These are phyloP conservation scores for Rhynchomys soricoides DNA, from an alignment of 2,113 vertebrate genomes.

Conservation along the genomic window DNA sequence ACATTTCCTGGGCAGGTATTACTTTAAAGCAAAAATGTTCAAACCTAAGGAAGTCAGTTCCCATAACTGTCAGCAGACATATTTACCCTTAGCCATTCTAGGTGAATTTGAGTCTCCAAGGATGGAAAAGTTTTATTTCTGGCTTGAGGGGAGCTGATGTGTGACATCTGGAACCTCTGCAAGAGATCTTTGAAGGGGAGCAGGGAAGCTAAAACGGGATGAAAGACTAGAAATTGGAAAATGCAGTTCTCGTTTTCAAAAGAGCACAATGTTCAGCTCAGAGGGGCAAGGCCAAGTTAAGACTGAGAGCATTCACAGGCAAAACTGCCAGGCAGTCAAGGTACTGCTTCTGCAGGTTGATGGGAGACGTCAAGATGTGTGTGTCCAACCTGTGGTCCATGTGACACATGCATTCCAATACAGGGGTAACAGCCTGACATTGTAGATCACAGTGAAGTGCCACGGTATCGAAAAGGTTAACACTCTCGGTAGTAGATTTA, in stretches of 20 bases:
- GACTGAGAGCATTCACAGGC: not conserved
- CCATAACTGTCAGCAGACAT: constrained; percentile 56
- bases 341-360: not conserved
- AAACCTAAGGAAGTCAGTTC: constrained; percentile 59
- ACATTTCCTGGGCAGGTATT: constrained; percentile 52
- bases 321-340: not conserved
- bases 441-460: not conserved
- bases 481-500: not conserved
- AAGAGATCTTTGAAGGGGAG: constrained; percentile 10
- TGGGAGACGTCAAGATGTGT: not conserved
- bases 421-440: not conserved
- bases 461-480: not conserved
- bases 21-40: constrained; percentile 59
- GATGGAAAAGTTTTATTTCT: constrained; percentile 52
- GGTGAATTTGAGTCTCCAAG: constrained; percentile 45
- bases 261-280: not conserved
- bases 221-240: constrained; percentile 59
- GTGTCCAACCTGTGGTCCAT: not conserved
- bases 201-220: not conserved
- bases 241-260: constrained; percentile 52
- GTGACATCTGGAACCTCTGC: constrained; percentile 59
- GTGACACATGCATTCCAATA: not conserved
- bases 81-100: constrained; percentile 42
- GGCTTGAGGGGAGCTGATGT: constrained; percentile 21
- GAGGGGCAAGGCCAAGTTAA: not conserved